Percentiles rank a stretch among this genome's conserved stretches.
phyloP scores from a whole-genome alignment of 2,113 vertebrate genomes.

The Sterrhoptilus dennistouni region DNA sequence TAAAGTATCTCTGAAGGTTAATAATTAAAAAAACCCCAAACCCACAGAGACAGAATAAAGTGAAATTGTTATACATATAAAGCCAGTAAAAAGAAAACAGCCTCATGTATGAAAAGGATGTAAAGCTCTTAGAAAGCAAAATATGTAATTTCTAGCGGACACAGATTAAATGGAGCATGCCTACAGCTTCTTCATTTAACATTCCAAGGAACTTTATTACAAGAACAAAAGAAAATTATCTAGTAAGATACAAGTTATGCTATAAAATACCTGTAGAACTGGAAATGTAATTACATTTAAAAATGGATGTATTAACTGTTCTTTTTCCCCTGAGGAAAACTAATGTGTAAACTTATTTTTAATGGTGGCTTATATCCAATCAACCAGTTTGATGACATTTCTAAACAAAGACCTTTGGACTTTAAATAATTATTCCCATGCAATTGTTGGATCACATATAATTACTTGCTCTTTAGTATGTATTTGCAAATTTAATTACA shows the following conservation, averaged over 20 bases:
- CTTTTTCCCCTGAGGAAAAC: background rate
- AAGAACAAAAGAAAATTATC: conserved; percentile 23
- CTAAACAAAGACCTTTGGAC: background rate
- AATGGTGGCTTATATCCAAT: background rate
- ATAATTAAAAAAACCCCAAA: background rate
- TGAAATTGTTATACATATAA: background rate
- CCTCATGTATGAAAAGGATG: background rate
- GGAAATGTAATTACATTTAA: conserved; percentile 20
- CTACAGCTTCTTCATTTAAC: background rate
- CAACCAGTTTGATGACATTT: background rate
- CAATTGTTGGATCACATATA: background rate
- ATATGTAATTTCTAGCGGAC: background rate
- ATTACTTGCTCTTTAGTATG: background rate
- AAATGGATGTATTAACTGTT: background rate
- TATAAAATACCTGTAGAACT: background rate
- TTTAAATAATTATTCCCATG: background rate
- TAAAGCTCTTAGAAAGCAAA: background rate
- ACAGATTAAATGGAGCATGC: background rate
- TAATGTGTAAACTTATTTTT: conserved; percentile 24
- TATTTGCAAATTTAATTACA: background rate
- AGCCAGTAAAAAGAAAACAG: background rate
- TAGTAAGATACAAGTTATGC: background rate
- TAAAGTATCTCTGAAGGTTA: conserved; percentile 19
- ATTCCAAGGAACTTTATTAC: conserved; percentile 23
- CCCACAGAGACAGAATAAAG: background rate